Percentiles rank a stretch among this genome's conserved stretches.
Conservation (phyloP, 2,888 invertebrate genomes). For the Drosophila kanekoi region DNA sequence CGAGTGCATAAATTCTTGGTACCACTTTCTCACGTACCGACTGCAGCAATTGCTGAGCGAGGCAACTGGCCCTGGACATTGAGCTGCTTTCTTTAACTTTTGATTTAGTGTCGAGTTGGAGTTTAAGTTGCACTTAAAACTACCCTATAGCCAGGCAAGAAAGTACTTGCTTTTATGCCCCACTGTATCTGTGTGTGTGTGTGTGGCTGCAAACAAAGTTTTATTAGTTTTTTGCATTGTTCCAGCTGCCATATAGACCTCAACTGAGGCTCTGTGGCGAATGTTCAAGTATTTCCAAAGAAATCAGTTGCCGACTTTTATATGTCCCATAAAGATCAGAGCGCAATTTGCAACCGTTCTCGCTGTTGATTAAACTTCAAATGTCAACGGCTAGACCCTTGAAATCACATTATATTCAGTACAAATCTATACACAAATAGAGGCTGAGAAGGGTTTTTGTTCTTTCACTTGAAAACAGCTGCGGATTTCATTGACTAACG, state of each 20-base stretch:
- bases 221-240: slow-evolving; percentile 68
- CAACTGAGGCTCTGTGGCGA: slow-evolving; percentile 18
- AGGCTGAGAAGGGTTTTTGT: background rate
- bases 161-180: slow-evolving; percentile 35
- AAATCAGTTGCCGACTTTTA: slow-evolving; percentile 51
- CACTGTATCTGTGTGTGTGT: slow-evolving; percentile 1
- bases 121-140: slow-evolving; percentile 55
- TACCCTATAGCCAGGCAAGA: slow-evolving; percentile 18
- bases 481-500: slow-evolving; percentile 17
- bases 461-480: slow-evolving; percentile 5
- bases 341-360: slow-evolving; percentile 24
- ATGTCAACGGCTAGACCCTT: background rate
- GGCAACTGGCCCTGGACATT: slow-evolving; percentile 45
- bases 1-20: slow-evolving; percentile 74
- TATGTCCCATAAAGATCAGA: slow-evolving; percentile 45
- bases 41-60: slow-evolving; percentile 38
- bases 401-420: background rate
- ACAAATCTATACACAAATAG: background rate
- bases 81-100: slow-evolving; percentile 67
- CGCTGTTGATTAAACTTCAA: slow-evolving; percentile 32
- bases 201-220: slow-evolving; percentile 47
- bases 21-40: slow-evolving; percentile 60
- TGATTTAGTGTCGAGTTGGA: slow-evolving; percentile 69
- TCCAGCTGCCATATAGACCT: slow-evolving; percentile 26
- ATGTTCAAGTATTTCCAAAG: slow-evolving; percentile 54